Base-by-base conservation (phyloP, 2,888 invertebrate species). In the Caradrina clavipalpis region DNA sequence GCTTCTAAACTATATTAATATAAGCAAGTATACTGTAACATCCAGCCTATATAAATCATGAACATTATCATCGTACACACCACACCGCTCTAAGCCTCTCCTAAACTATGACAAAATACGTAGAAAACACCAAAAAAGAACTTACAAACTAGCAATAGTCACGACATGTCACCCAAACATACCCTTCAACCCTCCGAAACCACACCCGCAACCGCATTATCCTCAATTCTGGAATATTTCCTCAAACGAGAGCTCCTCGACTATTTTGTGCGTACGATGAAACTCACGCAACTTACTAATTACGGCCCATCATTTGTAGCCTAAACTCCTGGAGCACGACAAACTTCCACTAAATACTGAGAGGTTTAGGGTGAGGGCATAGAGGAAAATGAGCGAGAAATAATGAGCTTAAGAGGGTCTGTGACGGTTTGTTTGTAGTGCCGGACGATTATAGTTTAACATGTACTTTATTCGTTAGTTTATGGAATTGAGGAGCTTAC, bases 241-340 rank as follows among this genome's bases (percentile, higher is more conserved):
- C 75, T 66, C 72, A 58, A 74, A 84, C 73, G 73, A 64, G 74
- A 63, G 57, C 74, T 79, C 65, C 57, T 61, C 70, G 64, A 72
- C 78, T 76, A 83, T 81, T 73, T 75, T 73, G 74, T 71, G 71
- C 73, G 84, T 71, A 69, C 69, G 75, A 64, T 58, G 66, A 39
- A 73, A 67, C 82, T 80, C 85, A 82, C 84, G 79, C 84, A 87
- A 86, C 81, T 85, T 76, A 77, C 86, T 87, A 89, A 89, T 89
- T 89, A 87, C 83, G 75, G 70, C 26, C 83, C 85, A 85, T 88
- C 88, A 89, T 88, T 86, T 69, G 87, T 82, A 82, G 80, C 80
- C 81, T 75, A 77, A 88, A 88, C 86, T 87, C 83, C 62, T 75
- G 73, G 68, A 77, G 73, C 78, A 80, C 81, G 82, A 78, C 86